Evolutionary conservation across 2,797 vertebrate genomes (phyloP).

Genomic region (Sylvilagus floridanus): DNA sequence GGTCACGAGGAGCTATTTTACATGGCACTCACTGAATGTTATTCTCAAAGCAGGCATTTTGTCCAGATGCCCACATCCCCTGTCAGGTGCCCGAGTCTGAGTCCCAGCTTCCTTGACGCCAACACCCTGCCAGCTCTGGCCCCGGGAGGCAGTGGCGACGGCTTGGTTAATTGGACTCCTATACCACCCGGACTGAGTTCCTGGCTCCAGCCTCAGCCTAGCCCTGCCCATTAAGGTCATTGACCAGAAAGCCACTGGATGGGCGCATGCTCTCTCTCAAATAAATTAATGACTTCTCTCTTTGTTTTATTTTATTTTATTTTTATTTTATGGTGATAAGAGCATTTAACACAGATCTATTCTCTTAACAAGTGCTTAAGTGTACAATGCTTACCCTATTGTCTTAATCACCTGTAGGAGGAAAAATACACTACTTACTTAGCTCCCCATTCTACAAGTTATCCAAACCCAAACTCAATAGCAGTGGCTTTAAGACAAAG

Average conservation of each 20-base stretch:
- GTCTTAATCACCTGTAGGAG: not conserved
- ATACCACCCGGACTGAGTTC: too few species aligned
- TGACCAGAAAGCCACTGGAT: too few species aligned
- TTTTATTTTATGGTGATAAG: not conserved
- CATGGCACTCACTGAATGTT: not conserved
- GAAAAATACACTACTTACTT: not conserved
- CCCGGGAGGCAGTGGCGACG: too few species aligned
- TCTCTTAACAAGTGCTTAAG: not conserved
- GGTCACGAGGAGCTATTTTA: not conserved
- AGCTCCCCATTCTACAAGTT: conserved; percentile 5
- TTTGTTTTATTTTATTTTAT: not conserved
- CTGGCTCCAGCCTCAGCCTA: too few species aligned
- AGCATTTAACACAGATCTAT: not conserved
- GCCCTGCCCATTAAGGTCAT: too few species aligned
- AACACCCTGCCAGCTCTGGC: too few species aligned
- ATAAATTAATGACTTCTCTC: not conserved
- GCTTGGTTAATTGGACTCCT: too few species aligned
- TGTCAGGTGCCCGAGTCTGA: too few species aligned
- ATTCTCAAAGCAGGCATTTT: too few species aligned
- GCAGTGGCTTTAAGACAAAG: not conserved
- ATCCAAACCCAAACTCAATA: not conserved
- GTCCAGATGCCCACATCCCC: too few species aligned
- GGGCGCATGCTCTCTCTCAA: too few species aligned
- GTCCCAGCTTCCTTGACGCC: too few species aligned
- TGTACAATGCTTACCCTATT: not conserved